Base-by-base conservation (phyloP, 2,797 vertebrate genomes). In the Enoplosus armatus region DNA sequence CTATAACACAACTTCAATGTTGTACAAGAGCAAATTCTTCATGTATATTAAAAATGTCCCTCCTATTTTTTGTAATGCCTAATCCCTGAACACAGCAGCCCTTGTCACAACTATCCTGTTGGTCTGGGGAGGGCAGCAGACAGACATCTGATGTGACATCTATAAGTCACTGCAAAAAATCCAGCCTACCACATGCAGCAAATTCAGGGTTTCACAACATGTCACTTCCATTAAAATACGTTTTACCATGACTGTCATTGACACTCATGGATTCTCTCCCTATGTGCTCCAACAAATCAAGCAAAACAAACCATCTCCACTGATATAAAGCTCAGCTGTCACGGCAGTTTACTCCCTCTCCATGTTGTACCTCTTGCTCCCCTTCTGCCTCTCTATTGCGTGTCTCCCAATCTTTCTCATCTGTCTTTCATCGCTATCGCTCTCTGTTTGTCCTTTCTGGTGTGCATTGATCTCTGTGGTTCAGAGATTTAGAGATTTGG, bases 401-500 rank as follows among this genome's bases (percentile, higher is more conserved):
- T 64, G 48, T 65, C 67, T 77, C 51, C 53, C 39, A 70, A 60
- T 81, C 85, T 83, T 81, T 68, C 77, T 72, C 77, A 74, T 88
- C 68, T 86, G 59, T 78, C 76, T 85, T 79, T 80, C 85, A 88
- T 84, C 58, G 12, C 78, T 51, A 68, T 82, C 37, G 5, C 71
- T 56, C 77, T 79, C 63, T 91, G 83, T 93, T 91, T 92, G 89
- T 91, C 85, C 84, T 90, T 84, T 84, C 76, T 27, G 53, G 81
- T 84, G 83, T 74, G 78, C 85, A 88, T 85, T 89, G 91, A 94
- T 93, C 88, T 92, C 82, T 47, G 81, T 75, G 83, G 84, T 92
- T 89, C 83, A 82, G 75, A 87, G 90, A 92, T 92, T 90, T 88
- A 86, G 80, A 90, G 88, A 91, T 92, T 85, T 80, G 75, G 87